These are phyloP conservation scores for Phrynocephalus forsythii DNA, from an alignment of 2,797 vertebrate genomes.

Conservation along the genomic window DNA sequence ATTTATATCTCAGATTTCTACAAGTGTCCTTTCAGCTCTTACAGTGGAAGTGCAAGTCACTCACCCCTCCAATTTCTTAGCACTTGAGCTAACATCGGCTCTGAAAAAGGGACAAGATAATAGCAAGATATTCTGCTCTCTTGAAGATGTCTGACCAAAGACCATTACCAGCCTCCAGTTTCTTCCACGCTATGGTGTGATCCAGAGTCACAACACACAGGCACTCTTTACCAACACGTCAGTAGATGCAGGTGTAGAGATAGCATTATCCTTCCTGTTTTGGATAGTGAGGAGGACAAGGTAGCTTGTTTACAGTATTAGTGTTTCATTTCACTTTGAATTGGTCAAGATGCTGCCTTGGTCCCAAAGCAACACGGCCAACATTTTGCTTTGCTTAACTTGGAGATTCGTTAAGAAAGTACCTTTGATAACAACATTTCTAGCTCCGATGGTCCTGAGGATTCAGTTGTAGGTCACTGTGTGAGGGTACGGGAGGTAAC, in stretches of 20 bases:
- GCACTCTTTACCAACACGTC: neutral
- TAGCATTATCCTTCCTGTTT: neutral
- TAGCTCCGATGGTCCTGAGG: neutral
- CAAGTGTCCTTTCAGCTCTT: slow-evolving; percentile 11
- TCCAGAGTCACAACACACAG: neutral
- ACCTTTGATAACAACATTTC: neutral
- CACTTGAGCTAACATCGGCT: neutral
- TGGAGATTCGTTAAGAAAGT: neutral
- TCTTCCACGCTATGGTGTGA: neutral
- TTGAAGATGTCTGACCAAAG: neutral
- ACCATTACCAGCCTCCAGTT: neutral
- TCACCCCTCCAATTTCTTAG: neutral
- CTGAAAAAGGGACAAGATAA: neutral
- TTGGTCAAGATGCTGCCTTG: neutral
- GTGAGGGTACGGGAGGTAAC: neutral
- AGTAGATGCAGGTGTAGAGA: neutral
- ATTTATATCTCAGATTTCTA: neutral
- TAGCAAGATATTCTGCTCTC: neutral
- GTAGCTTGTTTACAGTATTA: neutral
- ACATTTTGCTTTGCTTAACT: neutral
- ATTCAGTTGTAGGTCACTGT: neutral
- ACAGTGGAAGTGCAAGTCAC: neutral
- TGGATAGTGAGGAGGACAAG: neutral
- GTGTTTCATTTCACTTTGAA: neutral
- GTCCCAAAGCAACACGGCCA: neutral